Evolutionary conservation across 92 coral and sea anemone genomes (phyloP).

Genomic region (Phenganax marumi): DNA sequence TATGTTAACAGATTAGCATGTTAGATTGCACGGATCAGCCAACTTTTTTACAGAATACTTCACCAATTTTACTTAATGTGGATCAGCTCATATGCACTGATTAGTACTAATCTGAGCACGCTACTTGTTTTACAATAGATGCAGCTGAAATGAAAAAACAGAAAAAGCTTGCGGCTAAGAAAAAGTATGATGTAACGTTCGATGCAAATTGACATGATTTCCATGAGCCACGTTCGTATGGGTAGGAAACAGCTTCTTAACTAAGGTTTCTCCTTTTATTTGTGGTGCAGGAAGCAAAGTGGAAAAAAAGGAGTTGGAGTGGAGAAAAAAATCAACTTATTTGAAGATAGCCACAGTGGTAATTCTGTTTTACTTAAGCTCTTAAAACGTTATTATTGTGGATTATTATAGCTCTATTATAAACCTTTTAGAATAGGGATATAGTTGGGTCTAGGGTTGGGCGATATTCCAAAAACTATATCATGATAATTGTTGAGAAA

Average conservation of each 20-base stretch:
- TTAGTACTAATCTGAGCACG: neutral
- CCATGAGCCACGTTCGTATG: no score
- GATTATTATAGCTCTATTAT: no score
- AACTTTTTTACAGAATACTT: no score
- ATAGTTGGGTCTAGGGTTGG: no score
- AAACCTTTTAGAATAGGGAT: no score
- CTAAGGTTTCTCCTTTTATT: neutral
- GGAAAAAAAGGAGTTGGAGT: neutral
- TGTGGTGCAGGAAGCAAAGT: neutral
- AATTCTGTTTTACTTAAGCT: neutral
- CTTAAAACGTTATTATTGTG: no score
- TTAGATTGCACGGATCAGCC: no score
- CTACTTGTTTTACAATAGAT: neutral
- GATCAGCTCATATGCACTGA: no score
- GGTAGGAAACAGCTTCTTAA: neutral
- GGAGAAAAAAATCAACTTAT: slow-evolving; percentile 46
- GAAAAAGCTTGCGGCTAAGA: neutral
- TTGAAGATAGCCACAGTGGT: slow-evolving; percentile 66
- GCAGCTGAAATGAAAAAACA: slow-evolving; percentile 19
- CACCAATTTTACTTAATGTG: no score
- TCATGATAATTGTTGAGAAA: no score
- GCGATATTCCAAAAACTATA: no score
- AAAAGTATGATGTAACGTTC: neutral
- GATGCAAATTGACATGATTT: neutral
- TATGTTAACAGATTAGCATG: no score